Conservation (phyloP, 1,140 invertebrate species). For the Rhagoletis pomonella region DNA sequence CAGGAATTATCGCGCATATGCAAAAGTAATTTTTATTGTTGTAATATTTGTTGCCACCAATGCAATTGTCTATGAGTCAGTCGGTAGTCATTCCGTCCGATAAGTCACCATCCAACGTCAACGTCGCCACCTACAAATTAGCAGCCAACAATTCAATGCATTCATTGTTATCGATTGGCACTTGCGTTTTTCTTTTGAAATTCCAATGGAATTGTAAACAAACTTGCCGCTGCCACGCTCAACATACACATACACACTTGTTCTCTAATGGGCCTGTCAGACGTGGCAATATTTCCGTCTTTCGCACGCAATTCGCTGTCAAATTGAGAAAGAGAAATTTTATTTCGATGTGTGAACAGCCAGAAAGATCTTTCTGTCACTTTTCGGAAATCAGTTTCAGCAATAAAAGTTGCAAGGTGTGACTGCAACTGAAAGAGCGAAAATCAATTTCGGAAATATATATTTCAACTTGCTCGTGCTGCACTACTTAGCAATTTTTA, state of each 20-base stretch:
- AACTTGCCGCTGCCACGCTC: not conserved
- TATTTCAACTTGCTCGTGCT: too few relatives aligned
- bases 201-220: slow-evolving; percentile 25
- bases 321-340: too few relatives aligned
- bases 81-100: not conserved
- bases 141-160: not conserved
- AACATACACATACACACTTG: not conserved
- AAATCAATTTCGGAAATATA: too few relatives aligned
- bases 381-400: too few relatives aligned
- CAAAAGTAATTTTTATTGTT: not conserved
- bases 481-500: too few relatives aligned
- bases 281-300: too few relatives aligned
- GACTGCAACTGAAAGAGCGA: too few relatives aligned
- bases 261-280: too few relatives aligned
- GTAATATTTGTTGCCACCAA: not conserved
- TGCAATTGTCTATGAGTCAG: not conserved
- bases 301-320: too few relatives aligned
- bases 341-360: too few relatives aligned
- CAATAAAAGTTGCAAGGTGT: too few relatives aligned
- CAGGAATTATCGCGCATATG: not conserved
- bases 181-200: not conserved
- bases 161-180: not conserved
- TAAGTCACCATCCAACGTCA: not conserved
- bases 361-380: too few relatives aligned
- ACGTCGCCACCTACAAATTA: not conserved